Evolutionary conservation across 1,140 invertebrate species (phyloP), one percentile per base, ranked within the genome.

Genomic region (Achroia grisella): DNA sequence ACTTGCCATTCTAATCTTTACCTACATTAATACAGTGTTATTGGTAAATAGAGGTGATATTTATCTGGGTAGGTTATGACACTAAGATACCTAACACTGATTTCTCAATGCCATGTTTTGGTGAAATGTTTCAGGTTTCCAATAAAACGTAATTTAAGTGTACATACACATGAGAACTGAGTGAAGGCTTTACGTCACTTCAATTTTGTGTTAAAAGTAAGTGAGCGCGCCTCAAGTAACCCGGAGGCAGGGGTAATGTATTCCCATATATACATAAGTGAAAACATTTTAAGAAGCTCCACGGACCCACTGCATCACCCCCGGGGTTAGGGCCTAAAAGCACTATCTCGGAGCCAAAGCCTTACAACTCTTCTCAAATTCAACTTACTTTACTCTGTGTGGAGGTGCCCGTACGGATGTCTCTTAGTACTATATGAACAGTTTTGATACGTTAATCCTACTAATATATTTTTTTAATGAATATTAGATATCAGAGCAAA

Each of bases 321-420:
- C 64, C 62, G 80, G 80, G 80, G 80, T 77, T 84, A 84, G 78
- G 76, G 78, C 78, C 81, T 85, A 85, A 85, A 85, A 85, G 81
- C 81, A 85, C 81, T 82, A 85, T 85, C 81, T 79, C 77, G 51
- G 65, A 80, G 76, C 71, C 78, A 82, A 81, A 85, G 81, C 81
- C 79, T 79, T 82, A 85, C 78, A 85, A 82, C 78, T 85, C 78
- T 81, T 81, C 78, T 85, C 81, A 74, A 85, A 85, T 85, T 85
- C 78, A 78, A 85, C 73, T 82, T 85, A 80, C 80, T 84, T 84
- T 80, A 62, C 74, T 75, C 75, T 64, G 62, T 69, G 60, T 69
- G 59, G 61, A 76, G 68, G 62, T 73, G 58, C 68, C 62, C 62
- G 66, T 62, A 56, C 58, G 58, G 53, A 69, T 64, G 49, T 56